These are phyloP conservation scores for Blennius ocellaris DNA, from an alignment of 2,113 vertebrate genomes.

Conservation along the genomic window DNA sequence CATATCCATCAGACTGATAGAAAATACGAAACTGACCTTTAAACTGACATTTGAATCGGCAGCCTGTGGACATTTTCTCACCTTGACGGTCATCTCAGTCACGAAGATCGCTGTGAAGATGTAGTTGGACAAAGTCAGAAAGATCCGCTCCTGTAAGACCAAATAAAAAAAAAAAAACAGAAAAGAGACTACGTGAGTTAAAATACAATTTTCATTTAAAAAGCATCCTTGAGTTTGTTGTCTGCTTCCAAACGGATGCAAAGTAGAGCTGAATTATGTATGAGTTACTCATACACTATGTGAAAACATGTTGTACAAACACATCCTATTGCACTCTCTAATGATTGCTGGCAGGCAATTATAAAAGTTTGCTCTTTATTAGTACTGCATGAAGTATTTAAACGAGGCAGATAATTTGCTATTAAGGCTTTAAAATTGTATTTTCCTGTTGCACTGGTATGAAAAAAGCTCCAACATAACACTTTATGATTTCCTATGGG, in stretches of 20 bases:
- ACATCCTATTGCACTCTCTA: slow-evolving; percentile 25
- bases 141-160: slow-evolving; percentile 90
- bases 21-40: too few relatives aligned
- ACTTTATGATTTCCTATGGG: background rate
- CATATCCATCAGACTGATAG: too few relatives aligned
- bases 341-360: slow-evolving; percentile 52
- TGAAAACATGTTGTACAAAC: slow-evolving; percentile 28
- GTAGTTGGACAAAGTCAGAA: slow-evolving; percentile 96
- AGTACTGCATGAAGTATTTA: slow-evolving; percentile 23
- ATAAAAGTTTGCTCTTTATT: slow-evolving; percentile 47
- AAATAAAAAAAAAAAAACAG: slow-evolving; percentile 36
- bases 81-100: slow-evolving; percentile 97
- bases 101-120: slow-evolving; percentile 98
- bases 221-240: background rate
- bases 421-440: background rate
- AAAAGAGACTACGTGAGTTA: background rate
- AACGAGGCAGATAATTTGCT: background rate
- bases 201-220: slow-evolving; percentile 5
- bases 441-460: background rate
- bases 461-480: background rate
- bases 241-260: slow-evolving; percentile 20
- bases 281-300: slow-evolving; percentile 15
- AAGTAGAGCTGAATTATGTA: slow-evolving; percentile 56
- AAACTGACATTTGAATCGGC: too few relatives aligned
- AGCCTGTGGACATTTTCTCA: slow-evolving; percentile 65